Conservation (phyloP, 2,797 vertebrate genomes). For the Hipposideros larvatus region DNA sequence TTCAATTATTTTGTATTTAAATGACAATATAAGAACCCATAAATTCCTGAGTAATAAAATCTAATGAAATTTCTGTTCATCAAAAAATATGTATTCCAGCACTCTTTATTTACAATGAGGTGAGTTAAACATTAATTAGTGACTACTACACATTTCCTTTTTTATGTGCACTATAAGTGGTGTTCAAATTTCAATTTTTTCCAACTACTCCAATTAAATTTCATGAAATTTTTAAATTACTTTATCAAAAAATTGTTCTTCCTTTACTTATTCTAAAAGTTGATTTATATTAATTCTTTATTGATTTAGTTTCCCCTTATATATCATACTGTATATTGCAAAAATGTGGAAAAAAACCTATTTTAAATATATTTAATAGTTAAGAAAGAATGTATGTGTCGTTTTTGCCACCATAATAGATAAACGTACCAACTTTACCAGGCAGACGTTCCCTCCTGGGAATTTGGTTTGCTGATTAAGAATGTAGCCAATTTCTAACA, state of each 20-base stretch:
- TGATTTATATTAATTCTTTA: background rate
- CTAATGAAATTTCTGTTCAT: background rate
- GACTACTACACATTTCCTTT: background rate
- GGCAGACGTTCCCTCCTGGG: background rate
- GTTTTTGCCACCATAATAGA: background rate
- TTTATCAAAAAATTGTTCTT: background rate
- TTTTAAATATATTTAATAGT: background rate
- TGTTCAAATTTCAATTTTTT: background rate
- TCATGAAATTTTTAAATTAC: background rate
- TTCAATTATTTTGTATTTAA: background rate
- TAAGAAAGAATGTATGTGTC: background rate
- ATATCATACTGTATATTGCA: background rate
- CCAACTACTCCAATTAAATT: background rate
- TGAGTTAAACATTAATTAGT: background rate
- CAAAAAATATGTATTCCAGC: background rate
- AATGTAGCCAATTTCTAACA: background rate
- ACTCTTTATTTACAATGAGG: background rate
- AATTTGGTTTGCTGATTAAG: conserved; percentile 5
- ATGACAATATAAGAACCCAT: background rate
- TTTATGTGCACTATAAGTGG: background rate
- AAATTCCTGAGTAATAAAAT: background rate
- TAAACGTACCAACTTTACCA: background rate
- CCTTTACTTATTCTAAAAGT: background rate
- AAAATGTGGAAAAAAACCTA: background rate
- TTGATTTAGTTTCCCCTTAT: background rate